Conservation (phyloP, 2,797 vertebrate species). For the Xenops minutus region DNA sequence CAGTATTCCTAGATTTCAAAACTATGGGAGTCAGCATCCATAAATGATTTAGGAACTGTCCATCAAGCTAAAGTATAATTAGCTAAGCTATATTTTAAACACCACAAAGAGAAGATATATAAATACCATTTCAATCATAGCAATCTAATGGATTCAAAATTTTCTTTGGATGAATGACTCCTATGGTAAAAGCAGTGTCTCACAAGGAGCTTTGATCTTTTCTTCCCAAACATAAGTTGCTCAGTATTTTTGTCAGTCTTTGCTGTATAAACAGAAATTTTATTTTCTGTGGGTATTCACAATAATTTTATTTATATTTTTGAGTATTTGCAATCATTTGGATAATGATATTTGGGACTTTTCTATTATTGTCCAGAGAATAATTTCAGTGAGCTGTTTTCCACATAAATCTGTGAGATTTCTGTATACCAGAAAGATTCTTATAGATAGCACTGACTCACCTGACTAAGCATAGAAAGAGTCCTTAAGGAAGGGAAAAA, state of each 20-base stretch:
- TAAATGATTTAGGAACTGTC: conserved; percentile 38
- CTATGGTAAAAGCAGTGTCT: neutral
- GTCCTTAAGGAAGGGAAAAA: neutral
- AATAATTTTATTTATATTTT: neutral
- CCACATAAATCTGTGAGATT: neutral
- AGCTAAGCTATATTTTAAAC: neutral
- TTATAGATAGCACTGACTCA: neutral
- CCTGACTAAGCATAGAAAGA: neutral
- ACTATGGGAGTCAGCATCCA: neutral
- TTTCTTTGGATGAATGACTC: neutral
- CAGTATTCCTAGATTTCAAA: conserved; percentile 16
- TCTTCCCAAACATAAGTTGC: neutral
- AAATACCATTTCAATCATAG: neutral
- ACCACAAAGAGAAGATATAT: neutral
- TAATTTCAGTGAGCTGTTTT: neutral
- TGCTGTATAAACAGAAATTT: neutral
- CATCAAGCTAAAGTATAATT: conserved; percentile 44
- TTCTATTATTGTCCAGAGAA: neutral
- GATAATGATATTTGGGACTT: neutral
- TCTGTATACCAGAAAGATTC: neutral
- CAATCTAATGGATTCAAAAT: neutral
- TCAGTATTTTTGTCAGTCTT: neutral
- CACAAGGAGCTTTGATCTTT: neutral
- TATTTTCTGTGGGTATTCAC: neutral
- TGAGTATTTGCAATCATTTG: neutral